Base-by-base conservation (phyloP, 1,140 invertebrate genomes). In the Drosophila parabipectinata region DNA sequence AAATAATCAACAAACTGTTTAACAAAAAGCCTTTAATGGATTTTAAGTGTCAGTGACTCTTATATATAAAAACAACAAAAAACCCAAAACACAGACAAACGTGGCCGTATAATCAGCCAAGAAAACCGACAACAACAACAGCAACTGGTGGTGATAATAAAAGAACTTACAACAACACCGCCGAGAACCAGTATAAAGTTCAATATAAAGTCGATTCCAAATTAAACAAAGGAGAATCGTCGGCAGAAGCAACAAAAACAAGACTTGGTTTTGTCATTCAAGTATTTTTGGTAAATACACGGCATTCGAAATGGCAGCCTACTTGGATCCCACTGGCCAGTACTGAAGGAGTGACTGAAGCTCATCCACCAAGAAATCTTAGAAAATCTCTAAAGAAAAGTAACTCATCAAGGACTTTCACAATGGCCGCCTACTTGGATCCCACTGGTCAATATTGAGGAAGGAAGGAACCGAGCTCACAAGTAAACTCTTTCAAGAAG, bases 1-100 rank as follows among this genome's bases (percentile, higher is more conserved):
- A 9, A 66, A 63, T 52, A 81, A 85, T 56, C 50, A n/a, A 21
- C 71, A 77, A 54, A 52, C 64, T 39, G 72, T 50, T 73, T 73
- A 76, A 81, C 88, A 58, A 82, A 75, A 91, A 73, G 81, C 74
- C 75, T 77, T 78, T 77, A 79, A 73, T 72, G 75, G 72, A 80
- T 77, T 73, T 73, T 15, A 81, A 88, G 90, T 91, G 90, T 91
- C 90, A 91, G 90, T 91, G 90, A 91, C 90, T 88, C 77, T 58
- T 32, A 24, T 51, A 50, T 18, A 55, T 58, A 52, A 26, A 24
- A 59, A 32, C 4, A 15, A 41, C 54, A 60, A 52, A 52, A 51
- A 85, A 56, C 34, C 37, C 41, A n/a, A 57, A 32, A 62, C 44
- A 64, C 30, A 51, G 56, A 77, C 82, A 79, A 79, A 37, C 78